Evolutionary conservation across 2,888 invertebrate genomes (phyloP).

Genomic region (Aporophyla lueneburgensis): DNA sequence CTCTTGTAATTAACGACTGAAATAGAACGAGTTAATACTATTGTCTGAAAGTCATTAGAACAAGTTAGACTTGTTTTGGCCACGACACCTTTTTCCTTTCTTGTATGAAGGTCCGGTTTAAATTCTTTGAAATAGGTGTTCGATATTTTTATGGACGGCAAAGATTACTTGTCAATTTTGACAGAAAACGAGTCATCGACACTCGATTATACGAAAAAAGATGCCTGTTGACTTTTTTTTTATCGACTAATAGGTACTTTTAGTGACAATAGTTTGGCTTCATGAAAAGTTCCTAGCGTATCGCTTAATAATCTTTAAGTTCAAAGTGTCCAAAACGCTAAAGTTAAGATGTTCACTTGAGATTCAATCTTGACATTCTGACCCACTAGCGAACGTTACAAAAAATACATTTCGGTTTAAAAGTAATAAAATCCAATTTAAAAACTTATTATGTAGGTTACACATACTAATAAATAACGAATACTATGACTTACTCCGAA

Average conservation of each 20-base stretch:
- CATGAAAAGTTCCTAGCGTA: not conserved
- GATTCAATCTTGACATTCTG: conserved; percentile 16
- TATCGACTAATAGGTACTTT: not conserved
- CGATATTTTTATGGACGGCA: not conserved
- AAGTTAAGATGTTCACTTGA: conserved; percentile 17
- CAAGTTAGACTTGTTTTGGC: conserved; percentile 20
- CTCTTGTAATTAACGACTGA: conserved; percentile 52
- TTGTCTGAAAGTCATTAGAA: conserved; percentile 37
- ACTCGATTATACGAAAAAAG: not conserved
- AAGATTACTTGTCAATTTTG: too few relatives aligned
- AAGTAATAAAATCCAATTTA: conserved; percentile 26
- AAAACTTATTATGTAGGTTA: conserved; percentile 31
- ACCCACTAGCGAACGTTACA: conserved; percentile 35
- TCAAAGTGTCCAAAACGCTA: too few relatives aligned
- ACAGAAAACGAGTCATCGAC: not conserved
- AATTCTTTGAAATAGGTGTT: not conserved
- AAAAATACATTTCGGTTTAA: conserved; percentile 11
- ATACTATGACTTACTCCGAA: conserved; percentile 35
- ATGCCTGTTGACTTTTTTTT: not conserved
- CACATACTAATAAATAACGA: conserved; percentile 50
- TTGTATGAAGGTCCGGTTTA: conserved; percentile 1
- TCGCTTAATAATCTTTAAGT: not conserved
- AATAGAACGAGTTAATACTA: conserved; percentile 35
- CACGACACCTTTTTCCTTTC: not conserved
- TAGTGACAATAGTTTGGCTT: not conserved